phyloP scores from a whole-genome alignment of 2,113 vertebrate species.

The Sorex fumeus region DNA sequence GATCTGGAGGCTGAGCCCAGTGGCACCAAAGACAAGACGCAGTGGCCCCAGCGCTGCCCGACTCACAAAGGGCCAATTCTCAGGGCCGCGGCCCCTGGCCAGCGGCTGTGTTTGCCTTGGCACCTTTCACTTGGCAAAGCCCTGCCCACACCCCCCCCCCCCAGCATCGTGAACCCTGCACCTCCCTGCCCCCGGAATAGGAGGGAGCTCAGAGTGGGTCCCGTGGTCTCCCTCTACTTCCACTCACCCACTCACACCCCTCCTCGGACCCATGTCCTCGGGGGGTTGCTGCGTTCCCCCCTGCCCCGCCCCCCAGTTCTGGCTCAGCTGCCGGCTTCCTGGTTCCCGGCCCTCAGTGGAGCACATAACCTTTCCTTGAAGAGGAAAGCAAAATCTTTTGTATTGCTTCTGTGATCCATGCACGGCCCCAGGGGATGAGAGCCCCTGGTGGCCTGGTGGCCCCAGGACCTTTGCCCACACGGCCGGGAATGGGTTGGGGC shows the following conservation, averaged over 20 bases:
- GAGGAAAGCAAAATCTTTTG: conserved; percentile 60
- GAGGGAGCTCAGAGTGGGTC: too few relatives aligned
- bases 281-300: neutral
- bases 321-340: conserved; percentile 37
- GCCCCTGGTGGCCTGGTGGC: neutral
- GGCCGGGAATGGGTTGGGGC: neutral
- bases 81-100: neutral
- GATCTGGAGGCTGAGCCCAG: neutral
- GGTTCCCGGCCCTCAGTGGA: conserved; percentile 27
- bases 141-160: neutral
- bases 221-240: neutral
- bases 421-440: neutral
- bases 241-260: neutral
- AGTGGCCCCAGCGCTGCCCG: accelerated
- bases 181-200: neutral
- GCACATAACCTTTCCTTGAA: conserved; percentile 19
- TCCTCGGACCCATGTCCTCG: too few relatives aligned
- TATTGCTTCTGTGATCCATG: conserved; percentile 70
- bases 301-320: too few relatives aligned
- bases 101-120: neutral
- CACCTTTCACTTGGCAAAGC: neutral
- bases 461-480: neutral
- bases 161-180: neutral
- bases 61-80: neutral
- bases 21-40: neutral